Percentiles rank a stretch among this genome's conserved stretches.
Evolutionary conservation across 2,888 invertebrate genomes (phyloP).

Genomic region (Lepetodrilus schrolli): DNA sequence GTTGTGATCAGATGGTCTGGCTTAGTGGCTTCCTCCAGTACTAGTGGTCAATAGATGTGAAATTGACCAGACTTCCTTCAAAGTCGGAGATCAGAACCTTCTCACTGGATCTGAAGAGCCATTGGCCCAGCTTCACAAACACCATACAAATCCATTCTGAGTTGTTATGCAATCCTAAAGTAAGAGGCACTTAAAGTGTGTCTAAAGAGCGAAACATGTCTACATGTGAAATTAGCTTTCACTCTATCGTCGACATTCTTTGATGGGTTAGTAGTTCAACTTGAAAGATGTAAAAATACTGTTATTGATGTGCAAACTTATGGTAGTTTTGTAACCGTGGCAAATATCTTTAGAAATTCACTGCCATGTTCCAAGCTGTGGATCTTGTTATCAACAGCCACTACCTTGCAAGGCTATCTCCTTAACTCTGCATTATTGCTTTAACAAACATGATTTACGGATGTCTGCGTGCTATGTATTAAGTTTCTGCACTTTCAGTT

Average conservation of each 20-base stretch:
- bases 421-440: slow-evolving; percentile 1
- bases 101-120: not conserved
- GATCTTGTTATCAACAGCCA: not conserved
- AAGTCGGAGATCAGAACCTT: not conserved
- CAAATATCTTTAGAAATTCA: not conserved
- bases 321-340: no score
- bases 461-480: slow-evolving; percentile 1
- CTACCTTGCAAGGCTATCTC: not conserved
- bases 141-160: no score
- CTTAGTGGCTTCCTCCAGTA: not conserved
- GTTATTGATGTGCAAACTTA: no score
- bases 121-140: no score
- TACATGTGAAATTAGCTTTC: no score
- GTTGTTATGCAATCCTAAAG: no score
- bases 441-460: not conserved
- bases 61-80: not conserved
- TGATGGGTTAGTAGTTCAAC: no score
- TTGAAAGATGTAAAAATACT: no score
- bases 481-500: not conserved
- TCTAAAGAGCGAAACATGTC: no score
- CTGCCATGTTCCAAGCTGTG: not conserved
- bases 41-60: not conserved
- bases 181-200: no score
- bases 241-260: no score
- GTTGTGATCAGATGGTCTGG: not conserved